Conservation (phyloP, 2,113 vertebrate genomes). For the Poicephalus gulielmi region DNA sequence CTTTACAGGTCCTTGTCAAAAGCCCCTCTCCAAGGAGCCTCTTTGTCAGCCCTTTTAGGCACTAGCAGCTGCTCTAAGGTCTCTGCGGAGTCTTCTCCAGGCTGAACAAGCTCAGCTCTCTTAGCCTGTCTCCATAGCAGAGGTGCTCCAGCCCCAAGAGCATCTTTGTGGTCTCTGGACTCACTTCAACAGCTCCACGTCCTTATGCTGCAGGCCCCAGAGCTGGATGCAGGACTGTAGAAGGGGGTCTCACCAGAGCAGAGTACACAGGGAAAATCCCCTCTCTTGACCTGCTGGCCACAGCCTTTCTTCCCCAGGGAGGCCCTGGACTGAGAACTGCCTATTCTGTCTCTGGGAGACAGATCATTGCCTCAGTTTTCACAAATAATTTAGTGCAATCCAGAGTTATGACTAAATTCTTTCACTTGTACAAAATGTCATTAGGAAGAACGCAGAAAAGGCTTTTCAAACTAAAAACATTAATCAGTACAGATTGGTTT, state of each 20-base stretch:
- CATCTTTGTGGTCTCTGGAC: neutral
- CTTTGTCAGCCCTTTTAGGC: neutral
- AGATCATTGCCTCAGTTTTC: neutral
- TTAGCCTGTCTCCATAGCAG: neutral
- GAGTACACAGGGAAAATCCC: neutral
- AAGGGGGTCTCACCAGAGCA: neutral
- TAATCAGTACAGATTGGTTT: neutral
- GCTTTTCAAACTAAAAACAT: neutral
- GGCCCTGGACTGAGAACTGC: neutral
- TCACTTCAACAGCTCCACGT: neutral
- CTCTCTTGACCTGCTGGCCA: neutral
- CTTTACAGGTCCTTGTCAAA: too few species aligned
- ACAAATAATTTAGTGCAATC: neutral
- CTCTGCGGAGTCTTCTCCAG: neutral
- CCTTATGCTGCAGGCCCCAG: neutral
- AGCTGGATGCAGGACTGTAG: neutral
- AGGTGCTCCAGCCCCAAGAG: fast-evolving
- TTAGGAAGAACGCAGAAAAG: neutral
- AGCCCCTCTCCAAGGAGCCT: neutral
- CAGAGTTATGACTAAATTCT: neutral
- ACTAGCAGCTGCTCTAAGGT: fast-evolving
- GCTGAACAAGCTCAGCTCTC: neutral
- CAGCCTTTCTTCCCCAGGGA: neutral
- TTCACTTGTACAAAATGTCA: neutral
- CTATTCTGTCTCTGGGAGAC: neutral